A percentile compares a stretch with the other conserved stretches of the same genome.
Conservation (phyloP, 2,113 vertebrate genomes). For the Eleginops maclovinus region DNA sequence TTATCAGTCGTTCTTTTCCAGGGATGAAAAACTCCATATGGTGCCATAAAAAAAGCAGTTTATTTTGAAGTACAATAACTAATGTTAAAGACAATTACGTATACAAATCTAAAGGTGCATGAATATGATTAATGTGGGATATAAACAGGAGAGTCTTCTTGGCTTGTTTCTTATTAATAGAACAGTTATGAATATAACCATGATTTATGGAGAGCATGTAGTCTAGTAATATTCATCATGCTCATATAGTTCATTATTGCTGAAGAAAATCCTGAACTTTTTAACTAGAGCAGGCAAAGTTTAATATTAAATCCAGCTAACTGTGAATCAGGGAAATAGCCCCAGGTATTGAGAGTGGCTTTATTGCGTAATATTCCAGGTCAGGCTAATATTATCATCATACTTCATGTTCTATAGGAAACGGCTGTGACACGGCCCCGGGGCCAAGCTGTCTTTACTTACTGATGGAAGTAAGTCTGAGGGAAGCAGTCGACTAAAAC, state of each 20-base stretch:
- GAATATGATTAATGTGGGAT: too few species aligned
- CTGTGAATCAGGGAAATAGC: constrained; percentile 14
- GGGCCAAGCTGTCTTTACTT: constrained; percentile 57
- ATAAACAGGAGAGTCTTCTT: too few species aligned
- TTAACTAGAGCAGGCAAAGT: background rate
- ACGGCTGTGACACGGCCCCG: constrained; percentile 49
- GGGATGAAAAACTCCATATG: too few species aligned
- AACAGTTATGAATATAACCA: too few species aligned
- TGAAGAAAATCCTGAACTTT: background rate
- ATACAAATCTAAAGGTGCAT: too few species aligned
- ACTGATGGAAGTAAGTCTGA: constrained; percentile 58
- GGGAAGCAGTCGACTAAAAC: constrained; percentile 47
- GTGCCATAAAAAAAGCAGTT: too few species aligned
- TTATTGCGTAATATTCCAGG: constrained; percentile 46
- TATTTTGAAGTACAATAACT: too few species aligned
- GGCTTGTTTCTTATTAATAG: too few species aligned
- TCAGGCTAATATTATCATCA: constrained; percentile 39
- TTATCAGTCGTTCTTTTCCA: too few species aligned
- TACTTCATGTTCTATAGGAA: constrained; percentile 54
- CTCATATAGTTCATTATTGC: background rate
- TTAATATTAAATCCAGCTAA: background rate
- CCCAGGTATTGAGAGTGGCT: constrained; percentile 9
- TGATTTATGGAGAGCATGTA: background rate
- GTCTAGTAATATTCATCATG: background rate
- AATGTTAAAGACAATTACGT: too few species aligned